A percentile compares a stretch with the other conserved stretches of the same genome.
These are phyloP conservation scores for Catajapyx aquilonaris DNA, from an alignment of 1,140 invertebrate genomes.

Conservation along the genomic window DNA sequence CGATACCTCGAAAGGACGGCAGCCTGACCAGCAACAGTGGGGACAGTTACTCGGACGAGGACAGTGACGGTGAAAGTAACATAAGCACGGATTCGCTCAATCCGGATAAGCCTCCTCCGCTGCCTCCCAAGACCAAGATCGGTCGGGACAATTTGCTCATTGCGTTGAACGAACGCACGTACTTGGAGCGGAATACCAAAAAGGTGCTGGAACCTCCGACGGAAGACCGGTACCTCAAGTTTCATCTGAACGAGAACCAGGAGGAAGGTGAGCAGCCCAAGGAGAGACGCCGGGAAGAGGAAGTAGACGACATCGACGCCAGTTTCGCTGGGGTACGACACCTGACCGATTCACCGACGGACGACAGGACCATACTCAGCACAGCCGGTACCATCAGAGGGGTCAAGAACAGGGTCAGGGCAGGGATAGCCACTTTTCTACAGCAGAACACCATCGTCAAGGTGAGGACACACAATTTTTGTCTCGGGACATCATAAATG, in stretches of 20 bases:
- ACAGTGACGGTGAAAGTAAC: constrained; percentile 38
- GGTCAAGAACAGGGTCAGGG: constrained; percentile 78
- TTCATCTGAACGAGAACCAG: constrained; percentile 55
- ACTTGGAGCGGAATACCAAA: constrained; percentile 20
- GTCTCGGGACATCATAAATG: background rate
- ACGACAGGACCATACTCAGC: constrained; percentile 54
- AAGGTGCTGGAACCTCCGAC: constrained; percentile 19
- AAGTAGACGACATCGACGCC: constrained; percentile 20
- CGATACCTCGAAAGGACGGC: constrained; percentile 40
- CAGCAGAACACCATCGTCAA: constrained; percentile 49
- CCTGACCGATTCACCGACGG: constrained; percentile 64
- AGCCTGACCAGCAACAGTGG: constrained; percentile 31
- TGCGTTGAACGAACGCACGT: constrained; percentile 26
- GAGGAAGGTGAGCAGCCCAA: constrained; percentile 25
- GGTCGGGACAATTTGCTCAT: background rate
- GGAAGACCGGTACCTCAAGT: constrained; percentile 57
- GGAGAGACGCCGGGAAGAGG: constrained; percentile 21
- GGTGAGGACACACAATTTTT: constrained; percentile 4
- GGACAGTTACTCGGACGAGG: constrained; percentile 31
- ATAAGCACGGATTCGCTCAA: constrained; percentile 48
- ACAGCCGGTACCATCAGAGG: constrained; percentile 76
- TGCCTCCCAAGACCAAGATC: constrained; percentile 2
- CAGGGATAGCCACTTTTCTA: constrained; percentile 81
- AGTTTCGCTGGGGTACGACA: constrained; percentile 18
- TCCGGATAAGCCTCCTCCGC: constrained; percentile 17